These are phyloP conservation scores for Dendrolimus punctatus DNA, from an alignment of 1,140 invertebrate genomes.

Conservation along the genomic window DNA sequence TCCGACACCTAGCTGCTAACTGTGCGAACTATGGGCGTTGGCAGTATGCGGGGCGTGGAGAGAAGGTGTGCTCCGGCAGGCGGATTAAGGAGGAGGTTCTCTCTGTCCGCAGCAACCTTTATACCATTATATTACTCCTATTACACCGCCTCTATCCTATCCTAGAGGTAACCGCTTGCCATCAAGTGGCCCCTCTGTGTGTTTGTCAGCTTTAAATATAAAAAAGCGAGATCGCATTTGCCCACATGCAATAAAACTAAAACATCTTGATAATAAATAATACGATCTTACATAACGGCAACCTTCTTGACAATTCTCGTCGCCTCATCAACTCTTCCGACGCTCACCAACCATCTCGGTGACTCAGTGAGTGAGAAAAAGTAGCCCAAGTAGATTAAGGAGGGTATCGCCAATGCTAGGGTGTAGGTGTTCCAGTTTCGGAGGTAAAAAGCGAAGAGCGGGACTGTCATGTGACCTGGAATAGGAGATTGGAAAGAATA, in stretches of 20 bases:
- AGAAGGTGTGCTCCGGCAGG: too few relatives aligned
- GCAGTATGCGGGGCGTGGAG: too few relatives aligned
- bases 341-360: conserved; percentile 72
- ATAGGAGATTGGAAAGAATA: neutral
- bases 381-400: conserved; percentile 68
- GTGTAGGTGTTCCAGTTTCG: conserved; percentile 74
- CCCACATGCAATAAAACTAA: neutral
- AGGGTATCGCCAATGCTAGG: conserved; percentile 70
- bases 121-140: too few relatives aligned
- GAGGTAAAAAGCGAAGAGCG: conserved; percentile 74
- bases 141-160: too few relatives aligned
- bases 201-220: too few relatives aligned
- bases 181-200: too few relatives aligned
- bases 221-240: too few relatives aligned
- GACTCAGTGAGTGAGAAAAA: conserved; percentile 71
- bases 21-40: too few relatives aligned
- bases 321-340: conserved; percentile 65
- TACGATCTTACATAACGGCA: conserved; percentile 51
- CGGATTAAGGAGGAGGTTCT: too few relatives aligned
- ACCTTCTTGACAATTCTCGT: conserved; percentile 64
- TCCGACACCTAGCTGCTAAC: too few relatives aligned
- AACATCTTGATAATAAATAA: neutral
- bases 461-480: conserved; percentile 70
- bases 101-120: too few relatives aligned
- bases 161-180: too few relatives aligned